phyloP scores from a whole-genome alignment of 2,888 invertebrate species.

The Andrena marginata region DNA sequence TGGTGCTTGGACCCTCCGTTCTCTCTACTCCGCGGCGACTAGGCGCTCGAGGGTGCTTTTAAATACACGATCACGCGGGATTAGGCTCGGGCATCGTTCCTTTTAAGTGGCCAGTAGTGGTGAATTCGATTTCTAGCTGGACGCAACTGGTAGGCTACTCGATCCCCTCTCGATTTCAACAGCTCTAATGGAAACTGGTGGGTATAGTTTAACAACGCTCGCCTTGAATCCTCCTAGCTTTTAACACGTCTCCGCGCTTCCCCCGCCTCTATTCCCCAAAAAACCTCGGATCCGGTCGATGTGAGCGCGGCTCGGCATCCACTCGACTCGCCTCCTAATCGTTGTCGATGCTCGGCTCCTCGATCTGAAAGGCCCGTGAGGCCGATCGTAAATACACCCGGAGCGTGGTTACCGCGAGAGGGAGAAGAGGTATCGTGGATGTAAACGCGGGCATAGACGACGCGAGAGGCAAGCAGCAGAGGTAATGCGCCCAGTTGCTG shows the following conservation, averaged over 20 bases:
- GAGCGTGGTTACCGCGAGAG: conserved; percentile 23
- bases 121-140: neutral
- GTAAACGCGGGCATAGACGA: conserved; percentile 58
- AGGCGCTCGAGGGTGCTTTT: too few species aligned
- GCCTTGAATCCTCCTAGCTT: too few species aligned
- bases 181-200: too few species aligned
- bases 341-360: conserved; percentile 26
- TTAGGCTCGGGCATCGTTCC: too few species aligned
- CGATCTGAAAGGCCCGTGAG: neutral
- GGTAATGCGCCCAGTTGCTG: conserved; percentile 72
- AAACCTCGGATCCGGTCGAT: neutral
- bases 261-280: neutral
- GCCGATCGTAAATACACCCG: conserved; percentile 16
- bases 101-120: neutral
- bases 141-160: neutral
- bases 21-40: neutral
- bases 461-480: conserved; percentile 61
- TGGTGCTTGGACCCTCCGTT: neutral
- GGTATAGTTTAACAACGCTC: too few species aligned
- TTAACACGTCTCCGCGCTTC: neutral
- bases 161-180: too few species aligned
- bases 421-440: conserved; percentile 39
- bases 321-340: neutral
- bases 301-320: neutral
- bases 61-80: too few species aligned